Percentiles rank a stretch among this genome's conserved stretches.
phyloP scores from a whole-genome alignment of 2,113 vertebrate species.

The Mus pahari region DNA sequence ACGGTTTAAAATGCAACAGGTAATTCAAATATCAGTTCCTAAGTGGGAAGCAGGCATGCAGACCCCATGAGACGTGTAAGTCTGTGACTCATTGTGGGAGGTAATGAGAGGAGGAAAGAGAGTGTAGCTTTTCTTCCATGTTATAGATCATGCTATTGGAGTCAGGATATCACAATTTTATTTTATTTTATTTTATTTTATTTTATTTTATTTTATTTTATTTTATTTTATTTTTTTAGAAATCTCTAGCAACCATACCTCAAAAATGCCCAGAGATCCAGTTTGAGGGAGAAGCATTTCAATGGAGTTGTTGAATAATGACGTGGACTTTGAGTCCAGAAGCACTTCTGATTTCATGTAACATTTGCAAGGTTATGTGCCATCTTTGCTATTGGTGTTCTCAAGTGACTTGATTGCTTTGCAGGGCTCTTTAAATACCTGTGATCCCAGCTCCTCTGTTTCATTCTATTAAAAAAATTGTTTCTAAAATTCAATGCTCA shows the following conservation, averaged over 20 bases:
- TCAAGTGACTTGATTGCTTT: neutral
- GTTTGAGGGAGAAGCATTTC: neutral
- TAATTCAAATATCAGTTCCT: conserved; percentile 49
- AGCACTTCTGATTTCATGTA: neutral
- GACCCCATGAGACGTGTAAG: conserved; percentile 1
- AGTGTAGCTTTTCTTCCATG: neutral
- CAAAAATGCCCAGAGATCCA: neutral
- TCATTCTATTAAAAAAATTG: neutral
- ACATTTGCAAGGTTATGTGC: neutral
- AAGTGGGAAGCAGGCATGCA: neutral
- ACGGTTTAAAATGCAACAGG: conserved; percentile 14
- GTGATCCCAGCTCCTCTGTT: neutral
- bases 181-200: neutral
- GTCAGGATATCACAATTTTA: neutral
- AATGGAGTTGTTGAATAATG: neutral
- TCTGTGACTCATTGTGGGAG: conserved; percentile 1
- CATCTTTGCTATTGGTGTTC: neutral
- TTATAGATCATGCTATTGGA: neutral
- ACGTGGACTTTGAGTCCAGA: neutral
- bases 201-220: neutral
- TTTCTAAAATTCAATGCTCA: neutral
- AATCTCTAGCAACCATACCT: neutral
- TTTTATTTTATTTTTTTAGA: neutral
- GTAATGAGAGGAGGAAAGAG: neutral
- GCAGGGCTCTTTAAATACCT: neutral